Evolutionary conservation across 2,797 vertebrate genomes (phyloP).

Genomic region (Hybognathus amarus): DNA sequence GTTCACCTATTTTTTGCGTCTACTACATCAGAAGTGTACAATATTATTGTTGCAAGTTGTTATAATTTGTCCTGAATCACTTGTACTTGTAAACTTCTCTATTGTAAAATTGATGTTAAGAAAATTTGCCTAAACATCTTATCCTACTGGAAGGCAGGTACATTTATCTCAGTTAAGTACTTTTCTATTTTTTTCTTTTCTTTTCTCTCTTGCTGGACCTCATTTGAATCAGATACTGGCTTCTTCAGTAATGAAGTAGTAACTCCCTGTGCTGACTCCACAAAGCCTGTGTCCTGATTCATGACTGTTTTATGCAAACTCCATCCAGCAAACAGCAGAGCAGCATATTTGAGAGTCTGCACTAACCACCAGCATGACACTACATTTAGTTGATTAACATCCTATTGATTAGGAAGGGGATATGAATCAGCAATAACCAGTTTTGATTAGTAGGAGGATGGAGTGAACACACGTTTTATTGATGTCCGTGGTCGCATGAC

Average conservation of each 20-base stretch:
- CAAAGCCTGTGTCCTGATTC: constrained; percentile 46
- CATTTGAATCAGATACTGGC: constrained; percentile 42
- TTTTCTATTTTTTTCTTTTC: constrained; percentile 7
- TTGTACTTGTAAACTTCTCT: constrained; percentile 8
- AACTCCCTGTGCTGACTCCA: constrained; percentile 54
- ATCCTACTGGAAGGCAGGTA: constrained; percentile 36
- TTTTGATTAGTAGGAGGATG: constrained; percentile 85
- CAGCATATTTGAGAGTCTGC: constrained; percentile 45
- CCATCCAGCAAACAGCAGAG: constrained; percentile 33
- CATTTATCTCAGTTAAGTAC: constrained; percentile 47
- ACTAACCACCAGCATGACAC: constrained; percentile 57
- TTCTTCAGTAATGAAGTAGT: constrained; percentile 52
- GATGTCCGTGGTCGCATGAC: constrained; percentile 73
- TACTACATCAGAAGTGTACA: background rate
- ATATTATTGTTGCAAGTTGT: background rate
- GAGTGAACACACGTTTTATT: constrained; percentile 80
- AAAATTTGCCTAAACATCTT: constrained; percentile 38
- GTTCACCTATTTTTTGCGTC: background rate
- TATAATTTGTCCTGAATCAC: background rate
- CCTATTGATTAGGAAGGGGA: constrained; percentile 70
- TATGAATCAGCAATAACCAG: constrained; percentile 80
- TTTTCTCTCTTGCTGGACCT: constrained; percentile 21
- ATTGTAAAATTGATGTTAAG: constrained; percentile 4
- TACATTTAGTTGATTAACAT: constrained; percentile 80
- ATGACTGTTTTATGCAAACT: constrained; percentile 47